phyloP scores from a whole-genome alignment of 2,113 vertebrate species.

The Notiomystis cincta region DNA sequence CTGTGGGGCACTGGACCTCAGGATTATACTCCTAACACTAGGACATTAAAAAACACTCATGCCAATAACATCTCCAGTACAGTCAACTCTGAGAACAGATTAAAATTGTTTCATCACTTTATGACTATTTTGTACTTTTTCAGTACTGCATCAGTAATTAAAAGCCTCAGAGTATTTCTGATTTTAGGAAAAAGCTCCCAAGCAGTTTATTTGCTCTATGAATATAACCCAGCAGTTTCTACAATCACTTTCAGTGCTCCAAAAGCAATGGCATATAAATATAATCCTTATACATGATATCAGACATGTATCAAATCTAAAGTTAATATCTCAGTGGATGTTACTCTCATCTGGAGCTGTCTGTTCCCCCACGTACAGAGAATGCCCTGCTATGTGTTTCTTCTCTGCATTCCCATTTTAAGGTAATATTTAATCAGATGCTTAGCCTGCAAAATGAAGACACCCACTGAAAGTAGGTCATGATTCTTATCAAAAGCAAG shows the following conservation, averaged over 20 bases:
- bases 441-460: neutral
- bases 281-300: neutral
- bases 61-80: neutral
- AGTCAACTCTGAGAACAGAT: neutral
- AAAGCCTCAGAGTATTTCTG: neutral
- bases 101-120: neutral
- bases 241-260: neutral
- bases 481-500: neutral
- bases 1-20: neutral
- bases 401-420: neutral
- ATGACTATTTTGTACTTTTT: neutral
- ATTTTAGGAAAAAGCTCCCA: neutral
- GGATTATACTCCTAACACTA: neutral
- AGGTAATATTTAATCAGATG: constrained; percentile 7
- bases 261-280: neutral
- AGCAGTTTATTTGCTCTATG: neutral
- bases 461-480: constrained; percentile 10
- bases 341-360: neutral
- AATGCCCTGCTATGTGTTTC: neutral
- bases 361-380: neutral
- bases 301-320: neutral
- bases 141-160: neutral
- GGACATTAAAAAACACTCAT: neutral
- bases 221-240: neutral
- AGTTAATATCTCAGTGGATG: neutral